Percentiles rank a stretch among this genome's conserved stretches.
Evolutionary conservation across 2,888 invertebrate species (phyloP).

Genomic region (Chrysina gloriosa): DNA sequence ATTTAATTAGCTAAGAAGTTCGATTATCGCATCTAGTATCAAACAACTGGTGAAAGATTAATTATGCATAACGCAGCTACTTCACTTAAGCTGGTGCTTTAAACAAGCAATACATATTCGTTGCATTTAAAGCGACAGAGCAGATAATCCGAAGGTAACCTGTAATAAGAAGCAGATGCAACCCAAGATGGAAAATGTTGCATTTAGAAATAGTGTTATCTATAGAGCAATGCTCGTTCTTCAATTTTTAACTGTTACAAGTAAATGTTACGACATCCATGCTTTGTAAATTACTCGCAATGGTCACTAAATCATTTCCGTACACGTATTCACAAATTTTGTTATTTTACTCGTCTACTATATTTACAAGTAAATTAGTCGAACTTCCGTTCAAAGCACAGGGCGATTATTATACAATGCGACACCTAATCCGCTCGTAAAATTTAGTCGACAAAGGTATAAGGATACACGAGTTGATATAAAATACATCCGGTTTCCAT

Average conservation of each 20-base stretch:
- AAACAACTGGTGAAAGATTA: neutral
- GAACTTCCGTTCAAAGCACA: neutral
- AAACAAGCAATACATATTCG: too few species aligned
- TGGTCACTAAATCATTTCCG: neutral
- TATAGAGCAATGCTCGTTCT: too few species aligned
- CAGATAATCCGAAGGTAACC: too few species aligned
- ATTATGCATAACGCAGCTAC: neutral
- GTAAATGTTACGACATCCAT: too few species aligned
- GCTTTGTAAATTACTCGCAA: too few species aligned
- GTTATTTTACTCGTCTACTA: neutral
- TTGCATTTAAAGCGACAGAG: too few species aligned
- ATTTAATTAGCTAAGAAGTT: neutral
- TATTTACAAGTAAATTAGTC: neutral
- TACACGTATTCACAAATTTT: neutral
- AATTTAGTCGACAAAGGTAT: slow-evolving; percentile 12
- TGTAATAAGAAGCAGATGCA: too few species aligned
- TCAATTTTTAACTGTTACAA: too few species aligned
- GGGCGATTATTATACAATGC: neutral
- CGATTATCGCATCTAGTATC: neutral
- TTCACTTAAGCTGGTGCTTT: too few species aligned
- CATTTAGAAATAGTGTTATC: too few species aligned
- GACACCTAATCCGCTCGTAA: slow-evolving; percentile 6
- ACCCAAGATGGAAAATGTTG: too few species aligned
- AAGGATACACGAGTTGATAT: slow-evolving; percentile 12
- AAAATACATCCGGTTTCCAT: slow-evolving; percentile 25